phyloP scores from a whole-genome alignment of 2,797 vertebrate genomes.

The Gymnopithys bicolor region DNA sequence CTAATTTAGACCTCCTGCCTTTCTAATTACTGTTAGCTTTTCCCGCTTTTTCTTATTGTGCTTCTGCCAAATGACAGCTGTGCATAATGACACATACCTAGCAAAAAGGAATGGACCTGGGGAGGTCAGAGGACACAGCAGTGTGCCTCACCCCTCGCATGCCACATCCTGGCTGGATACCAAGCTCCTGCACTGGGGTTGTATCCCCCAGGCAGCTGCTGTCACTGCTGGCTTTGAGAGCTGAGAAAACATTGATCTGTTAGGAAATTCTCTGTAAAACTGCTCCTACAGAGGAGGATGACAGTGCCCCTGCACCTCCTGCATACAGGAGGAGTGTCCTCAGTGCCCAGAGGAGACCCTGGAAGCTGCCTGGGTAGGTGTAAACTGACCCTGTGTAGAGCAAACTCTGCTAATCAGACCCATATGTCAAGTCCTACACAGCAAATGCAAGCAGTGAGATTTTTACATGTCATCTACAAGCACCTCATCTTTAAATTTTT shows the following conservation, averaged over 20 bases:
- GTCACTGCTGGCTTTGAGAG: neutral
- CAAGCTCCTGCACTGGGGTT: accelerated
- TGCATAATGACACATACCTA: neutral
- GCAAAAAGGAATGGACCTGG: accelerated
- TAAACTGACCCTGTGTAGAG: accelerated
- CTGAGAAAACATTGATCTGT: accelerated
- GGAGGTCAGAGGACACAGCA: neutral
- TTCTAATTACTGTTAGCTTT: neutral
- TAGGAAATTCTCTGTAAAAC: neutral
- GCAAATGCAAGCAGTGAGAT: neutral
- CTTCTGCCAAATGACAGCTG: neutral
- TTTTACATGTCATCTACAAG: neutral
- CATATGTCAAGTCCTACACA: accelerated
- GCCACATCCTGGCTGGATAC: accelerated
- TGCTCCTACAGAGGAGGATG: neutral
- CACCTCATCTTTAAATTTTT: neutral
- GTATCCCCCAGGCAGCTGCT: neutral
- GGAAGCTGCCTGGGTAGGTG: neutral
- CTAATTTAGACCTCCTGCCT: neutral
- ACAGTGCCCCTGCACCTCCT: neutral
- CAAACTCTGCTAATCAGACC: neutral
- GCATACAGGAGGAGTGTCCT: accelerated
- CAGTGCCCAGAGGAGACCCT: neutral
- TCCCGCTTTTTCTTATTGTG: neutral
- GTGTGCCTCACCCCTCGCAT: neutral